Base-by-base conservation (phyloP, 1,140 invertebrate species). In the Melitaea cinxia region DNA sequence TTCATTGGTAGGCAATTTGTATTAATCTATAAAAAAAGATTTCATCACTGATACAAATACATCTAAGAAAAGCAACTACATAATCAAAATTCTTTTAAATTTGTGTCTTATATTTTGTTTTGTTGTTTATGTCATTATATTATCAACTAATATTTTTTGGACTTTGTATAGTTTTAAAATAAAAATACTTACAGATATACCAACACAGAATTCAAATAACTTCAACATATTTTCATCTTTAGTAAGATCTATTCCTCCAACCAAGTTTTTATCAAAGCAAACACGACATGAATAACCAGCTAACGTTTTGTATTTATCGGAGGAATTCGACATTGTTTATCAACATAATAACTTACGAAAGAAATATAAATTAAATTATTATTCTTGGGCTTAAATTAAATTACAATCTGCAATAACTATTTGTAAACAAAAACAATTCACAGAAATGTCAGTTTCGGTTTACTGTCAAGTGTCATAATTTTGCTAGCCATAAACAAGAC, bases 151-250 rank as follows among this genome's bases (percentile, higher is more conserved):
- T n/a, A n/a, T n/a, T n/a, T n/a, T n/a, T n/a, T n/a, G 37, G 14
- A 42, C 15, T 42, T 42, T 42, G 37, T 4, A 17, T 42, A 17
- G 14, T 59, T 47, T 50, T 15, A 59, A 59, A 62, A 24, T 39
- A 17, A 9, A 42, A 30, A 21, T 10, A 24, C 60, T 47, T 23
- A 63, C 60, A 55, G 50, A 30, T 14, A 63, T 54, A 6, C 52
- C 60, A 55, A 63, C 26, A 47, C 60, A 63, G 28, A 47, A 63
- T 33, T 63, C 52, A 30, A 63, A 55, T 15, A 55, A 33, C 12
- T 55, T 15, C 24, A 63, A 19, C 19, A 63, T 47, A 4, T 63
- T 45, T 39, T 15, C 3, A 21, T 52, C 26, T 47, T 63, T 19
- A 24, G 14, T 35, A 12, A 63, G 60, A 33, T 47, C 53, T 47